These are phyloP conservation scores for Donacobius atricapilla DNA, from an alignment of 2,113 vertebrate species.

Conservation along the genomic window DNA sequence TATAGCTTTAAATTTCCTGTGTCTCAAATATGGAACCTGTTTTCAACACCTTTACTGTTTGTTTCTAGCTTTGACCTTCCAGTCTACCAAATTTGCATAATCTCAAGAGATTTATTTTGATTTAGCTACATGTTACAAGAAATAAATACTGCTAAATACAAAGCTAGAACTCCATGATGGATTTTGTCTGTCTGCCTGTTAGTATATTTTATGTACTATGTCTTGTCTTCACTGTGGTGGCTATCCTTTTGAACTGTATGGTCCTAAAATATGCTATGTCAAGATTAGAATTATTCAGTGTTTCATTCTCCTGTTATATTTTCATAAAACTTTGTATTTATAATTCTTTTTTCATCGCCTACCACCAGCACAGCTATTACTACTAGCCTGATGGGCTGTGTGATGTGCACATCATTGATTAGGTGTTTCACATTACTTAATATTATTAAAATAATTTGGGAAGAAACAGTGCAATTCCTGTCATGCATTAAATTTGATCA, in stretches of 20 bases:
- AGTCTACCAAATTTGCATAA: neutral
- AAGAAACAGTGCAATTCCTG: slow-evolving; percentile 34
- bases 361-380: neutral
- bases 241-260: neutral
- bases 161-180: neutral
- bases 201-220: neutral
- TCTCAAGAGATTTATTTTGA: neutral
- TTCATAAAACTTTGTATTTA: neutral
- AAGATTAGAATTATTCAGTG: neutral
- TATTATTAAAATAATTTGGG: slow-evolving; percentile 41
- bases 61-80: neutral
- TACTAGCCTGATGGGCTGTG: neutral
- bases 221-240: neutral
- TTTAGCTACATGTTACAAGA: neutral
- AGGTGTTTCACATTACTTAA: neutral
- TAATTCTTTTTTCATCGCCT: neutral
- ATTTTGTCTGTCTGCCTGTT: neutral
- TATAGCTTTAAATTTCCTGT: neutral
- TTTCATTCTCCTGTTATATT: neutral
- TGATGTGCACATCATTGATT: neutral
- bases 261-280: neutral
- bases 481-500: neutral
- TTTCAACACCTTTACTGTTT: neutral
- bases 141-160: neutral
- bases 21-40: neutral